Conservation (phyloP, 2,797 vertebrate species). For the Amblyopsis hoosieri region DNA sequence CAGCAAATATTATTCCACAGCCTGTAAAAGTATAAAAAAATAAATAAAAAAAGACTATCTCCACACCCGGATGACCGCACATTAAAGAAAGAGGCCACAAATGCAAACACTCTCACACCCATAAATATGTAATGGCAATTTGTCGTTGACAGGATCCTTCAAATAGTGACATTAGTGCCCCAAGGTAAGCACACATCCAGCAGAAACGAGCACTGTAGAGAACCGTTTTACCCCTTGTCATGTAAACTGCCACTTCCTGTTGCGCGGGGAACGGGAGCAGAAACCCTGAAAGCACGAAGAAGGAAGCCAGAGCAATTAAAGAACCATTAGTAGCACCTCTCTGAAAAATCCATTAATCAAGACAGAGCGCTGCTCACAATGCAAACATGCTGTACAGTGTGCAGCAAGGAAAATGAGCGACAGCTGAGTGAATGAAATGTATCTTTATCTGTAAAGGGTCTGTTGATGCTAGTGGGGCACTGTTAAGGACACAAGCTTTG, state of each 20-base stretch:
- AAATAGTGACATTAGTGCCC: conserved; percentile 32
- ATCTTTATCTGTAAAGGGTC: conserved; percentile 59
- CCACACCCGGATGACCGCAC: conserved; percentile 22
- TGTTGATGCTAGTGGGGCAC: conserved; percentile 16
- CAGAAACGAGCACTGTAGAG: conserved; percentile 12
- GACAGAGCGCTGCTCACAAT: conserved; percentile 53
- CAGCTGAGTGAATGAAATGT: conserved; percentile 63
- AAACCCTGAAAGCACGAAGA: conserved; percentile 46
- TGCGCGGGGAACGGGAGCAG: conserved; percentile 25
- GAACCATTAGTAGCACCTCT: conserved; percentile 76
- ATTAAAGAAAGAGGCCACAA: conserved; percentile 6
- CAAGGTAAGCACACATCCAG: conserved; percentile 24
- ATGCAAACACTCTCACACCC: background rate
- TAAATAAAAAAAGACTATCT: conserved; percentile 11
- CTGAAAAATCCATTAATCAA: conserved; percentile 77
- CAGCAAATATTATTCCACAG: conserved; percentile 8
- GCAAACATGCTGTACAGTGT: conserved; percentile 54
- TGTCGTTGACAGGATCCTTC: conserved; percentile 22
- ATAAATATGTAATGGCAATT: conserved; percentile 8
- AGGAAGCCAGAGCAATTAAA: conserved; percentile 77
- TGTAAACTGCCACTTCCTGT: conserved; percentile 39
- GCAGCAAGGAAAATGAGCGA: conserved; percentile 54
- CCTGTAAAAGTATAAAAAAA: too few relatives aligned
- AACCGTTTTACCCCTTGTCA: conserved; percentile 9
- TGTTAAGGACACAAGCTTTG: too few relatives aligned